Base-by-base conservation (phyloP, 1,140 invertebrate species). In the Orussus abietinus region DNA sequence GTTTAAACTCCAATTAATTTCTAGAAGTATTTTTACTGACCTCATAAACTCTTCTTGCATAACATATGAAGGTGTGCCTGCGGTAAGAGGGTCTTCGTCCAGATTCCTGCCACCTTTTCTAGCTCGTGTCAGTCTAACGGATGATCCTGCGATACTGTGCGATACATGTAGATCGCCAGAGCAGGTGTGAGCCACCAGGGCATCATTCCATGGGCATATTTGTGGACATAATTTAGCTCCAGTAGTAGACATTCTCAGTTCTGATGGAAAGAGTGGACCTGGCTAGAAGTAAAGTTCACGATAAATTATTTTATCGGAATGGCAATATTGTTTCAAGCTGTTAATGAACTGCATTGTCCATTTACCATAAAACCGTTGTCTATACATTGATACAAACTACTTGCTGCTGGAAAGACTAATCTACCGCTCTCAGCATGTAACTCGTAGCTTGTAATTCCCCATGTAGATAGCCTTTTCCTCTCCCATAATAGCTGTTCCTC, bases 11-110 rank as follows among this genome's bases (percentile, higher is more conserved):
- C n/a, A n/a, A n/a, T n/a, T n/a, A n/a, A n/a, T n/a, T n/a, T n/a
- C n/a, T n/a, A n/a, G n/a, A n/a, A 31, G 15, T 36, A 42, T 15
- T 5, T 0, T 42, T 3, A 22, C 29, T 12, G 55, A 73, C 67
- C 71, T 64, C 7, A 86, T 90, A 75, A 98, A 98, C 75, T 98
- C 96, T 76, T 99, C 96, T 75, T 98, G 95, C 69, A 96, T 95
- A 0, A 98, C 92, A 73, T 97, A 98, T 5, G 92, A 95, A 0
- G 96, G 93, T 18, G 92, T 84, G 1, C 95, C 96, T 2, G 92
- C 90, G 59, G 86, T 90, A 0, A 89, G 62, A 1, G 90, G 90
- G 72, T 96, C 90, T 52, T 92, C 87, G 1, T 80, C 75, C 47
- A 92, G 75, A 54, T 77, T 83, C 54, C 69, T 69, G 32, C 80